Evolutionary conservation across 2,113 vertebrate genomes (phyloP), one percentile per base, ranked within the genome.

Genomic region (Chinchilla lanigera): DNA sequence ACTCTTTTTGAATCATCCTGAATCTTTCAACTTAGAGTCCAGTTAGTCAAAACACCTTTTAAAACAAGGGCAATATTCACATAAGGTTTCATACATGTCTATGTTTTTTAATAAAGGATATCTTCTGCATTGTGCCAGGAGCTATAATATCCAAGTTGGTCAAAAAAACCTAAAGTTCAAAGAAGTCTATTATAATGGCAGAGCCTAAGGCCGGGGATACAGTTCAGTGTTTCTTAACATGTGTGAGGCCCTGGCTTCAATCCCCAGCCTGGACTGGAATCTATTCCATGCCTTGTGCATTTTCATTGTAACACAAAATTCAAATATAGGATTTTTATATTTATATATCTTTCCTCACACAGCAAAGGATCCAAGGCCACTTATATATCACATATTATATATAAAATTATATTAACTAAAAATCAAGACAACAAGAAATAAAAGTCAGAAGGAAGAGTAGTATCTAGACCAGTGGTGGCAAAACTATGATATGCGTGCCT

Each of bases 391-490:
- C 24, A 77, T 11, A 78, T 71, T 86, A 89, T 56, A 78, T 52
- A 75, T 26, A 80, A 88, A 93, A 97, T 78, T 73, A 85, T 50
- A 85, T 91, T 91, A 95, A 89, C 54, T 81, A 85, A 96, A 97
- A 97, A 61, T 80, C 54, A 93, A 92, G 50, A 88, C 44, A 33
- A 78, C 14, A 20, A 13, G 44, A 17, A 58, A 71, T 87, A 89
- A 82, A 92, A 78, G 56, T 5, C 50, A 96, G 58, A 77, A 44
- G 60, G 41, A 92, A 90, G 44, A 75, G 22, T 60, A 92, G 22
- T 47, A 30, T 41, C 26, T 50, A 30, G 26, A 47, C 26, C 41
- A 77, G 73, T 30, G 44, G 26, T 77, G 41, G 41, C 26, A 28
- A 28, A 77, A 41, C 41, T 75, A 44, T 75, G 41, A 5, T 11